Evolutionary conservation across 2,797 vertebrate genomes (phyloP).

Genomic region (Accipiter minullus): DNA sequence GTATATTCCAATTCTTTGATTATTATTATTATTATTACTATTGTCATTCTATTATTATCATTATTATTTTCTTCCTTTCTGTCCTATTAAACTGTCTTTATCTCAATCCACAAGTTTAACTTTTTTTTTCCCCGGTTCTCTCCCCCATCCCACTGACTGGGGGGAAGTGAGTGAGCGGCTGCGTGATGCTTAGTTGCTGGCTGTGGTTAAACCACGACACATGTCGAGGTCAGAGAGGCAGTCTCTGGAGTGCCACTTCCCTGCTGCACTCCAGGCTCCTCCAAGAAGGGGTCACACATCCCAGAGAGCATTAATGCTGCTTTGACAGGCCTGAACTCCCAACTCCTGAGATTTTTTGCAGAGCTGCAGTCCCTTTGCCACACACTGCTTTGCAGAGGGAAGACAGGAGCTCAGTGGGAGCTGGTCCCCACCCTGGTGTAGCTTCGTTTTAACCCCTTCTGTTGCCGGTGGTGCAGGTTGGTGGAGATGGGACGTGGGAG

Average conservation of each 20-base stretch:
- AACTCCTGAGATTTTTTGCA: background rate
- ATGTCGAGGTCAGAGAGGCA: background rate
- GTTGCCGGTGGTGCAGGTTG: background rate
- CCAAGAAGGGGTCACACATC: background rate
- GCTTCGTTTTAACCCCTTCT: background rate
- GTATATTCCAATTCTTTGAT: no score
- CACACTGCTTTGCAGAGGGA: background rate
- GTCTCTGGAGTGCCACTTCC: fast-evolving
- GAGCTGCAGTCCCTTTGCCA: background rate
- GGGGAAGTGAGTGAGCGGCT: no score
- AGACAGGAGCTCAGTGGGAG: background rate
- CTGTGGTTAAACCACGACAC: no score
- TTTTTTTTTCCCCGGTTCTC: no score
- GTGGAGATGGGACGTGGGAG: background rate
- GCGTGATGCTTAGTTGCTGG: no score
- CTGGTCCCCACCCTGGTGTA: background rate
- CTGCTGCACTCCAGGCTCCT: background rate
- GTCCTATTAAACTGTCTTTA: no score
- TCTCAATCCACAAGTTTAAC: no score
- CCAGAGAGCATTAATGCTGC: background rate
- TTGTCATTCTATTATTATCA: no score
- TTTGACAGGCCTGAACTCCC: background rate
- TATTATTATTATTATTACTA: no score
- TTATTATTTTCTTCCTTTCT: no score
- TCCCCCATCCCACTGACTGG: no score